Conservation (phyloP, 2,797 vertebrate genomes). For the Syndactyla subalaris region DNA sequence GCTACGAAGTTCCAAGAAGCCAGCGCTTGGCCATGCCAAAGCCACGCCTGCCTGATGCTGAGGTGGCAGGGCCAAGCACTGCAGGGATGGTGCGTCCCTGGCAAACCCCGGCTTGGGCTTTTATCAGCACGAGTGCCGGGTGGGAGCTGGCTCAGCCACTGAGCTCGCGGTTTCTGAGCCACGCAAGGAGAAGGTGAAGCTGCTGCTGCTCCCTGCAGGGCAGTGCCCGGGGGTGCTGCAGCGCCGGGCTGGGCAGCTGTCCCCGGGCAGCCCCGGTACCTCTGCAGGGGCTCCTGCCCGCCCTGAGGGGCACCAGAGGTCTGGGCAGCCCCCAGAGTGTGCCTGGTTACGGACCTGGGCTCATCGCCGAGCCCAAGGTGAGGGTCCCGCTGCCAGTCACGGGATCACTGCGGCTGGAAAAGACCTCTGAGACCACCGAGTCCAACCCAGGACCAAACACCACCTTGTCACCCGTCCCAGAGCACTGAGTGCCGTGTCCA, state of each 20-base stretch:
- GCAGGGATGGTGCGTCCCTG: background rate
- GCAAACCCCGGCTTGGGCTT: background rate
- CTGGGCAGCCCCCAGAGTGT: fast-evolving
- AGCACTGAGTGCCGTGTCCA: background rate
- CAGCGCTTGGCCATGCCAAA: background rate
- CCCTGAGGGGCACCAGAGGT: background rate
- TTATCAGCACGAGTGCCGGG: background rate
- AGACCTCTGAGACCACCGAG: background rate
- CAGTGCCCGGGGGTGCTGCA: background rate
- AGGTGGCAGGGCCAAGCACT: background rate
- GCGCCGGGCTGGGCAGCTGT: background rate
- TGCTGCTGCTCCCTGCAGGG: background rate
- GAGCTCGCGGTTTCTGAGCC: background rate
- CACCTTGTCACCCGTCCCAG: no score
- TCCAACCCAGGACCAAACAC: background rate
- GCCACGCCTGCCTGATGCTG: background rate
- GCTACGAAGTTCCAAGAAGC: background rate
- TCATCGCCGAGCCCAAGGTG: background rate
- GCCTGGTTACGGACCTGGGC: background rate
- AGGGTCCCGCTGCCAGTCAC: background rate
- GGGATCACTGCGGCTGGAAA: background rate
- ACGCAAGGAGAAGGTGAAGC: fast-evolving
- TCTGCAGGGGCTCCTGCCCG: background rate
- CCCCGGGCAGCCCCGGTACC: no score
- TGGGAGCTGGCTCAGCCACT: background rate